Percentiles rank a stretch among this genome's conserved stretches.
These are phyloP conservation scores for Tyrannus savana DNA, from an alignment of 2,113 vertebrate species.

Conservation along the genomic window DNA sequence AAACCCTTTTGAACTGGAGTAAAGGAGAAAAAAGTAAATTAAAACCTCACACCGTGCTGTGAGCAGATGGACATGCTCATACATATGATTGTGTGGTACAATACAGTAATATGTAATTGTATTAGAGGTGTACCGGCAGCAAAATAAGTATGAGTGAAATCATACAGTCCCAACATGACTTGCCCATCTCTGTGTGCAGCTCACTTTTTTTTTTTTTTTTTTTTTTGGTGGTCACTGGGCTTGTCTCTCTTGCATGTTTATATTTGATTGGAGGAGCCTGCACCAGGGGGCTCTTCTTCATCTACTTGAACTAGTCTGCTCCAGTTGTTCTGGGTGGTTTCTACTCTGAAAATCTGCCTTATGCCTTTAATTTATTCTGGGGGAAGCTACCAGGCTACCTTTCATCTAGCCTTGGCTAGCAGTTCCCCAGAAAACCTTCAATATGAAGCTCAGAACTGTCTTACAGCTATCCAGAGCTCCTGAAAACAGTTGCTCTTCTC, in stretches of 20 bases:
- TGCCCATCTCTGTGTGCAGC: background rate
- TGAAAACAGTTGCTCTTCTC: background rate
- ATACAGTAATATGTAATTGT: background rate
- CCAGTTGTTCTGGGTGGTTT: background rate
- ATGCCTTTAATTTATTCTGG: background rate
- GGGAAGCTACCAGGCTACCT: background rate
- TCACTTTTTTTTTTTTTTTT: background rate
- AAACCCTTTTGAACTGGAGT: background rate
- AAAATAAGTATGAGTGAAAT: background rate
- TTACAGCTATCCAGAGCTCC: background rate
- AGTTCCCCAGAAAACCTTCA: background rate
- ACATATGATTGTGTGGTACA: background rate
- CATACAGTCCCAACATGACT: fast-evolving
- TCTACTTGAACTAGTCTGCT: background rate
- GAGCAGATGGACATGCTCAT: background rate
- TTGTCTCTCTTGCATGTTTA: background rate
- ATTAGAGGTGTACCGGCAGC: background rate
- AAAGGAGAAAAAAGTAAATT: background rate
- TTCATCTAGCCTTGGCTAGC: background rate
- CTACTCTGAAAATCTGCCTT: background rate
- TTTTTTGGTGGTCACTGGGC: background rate
- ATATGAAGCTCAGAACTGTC: background rate
- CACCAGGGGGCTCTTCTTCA: background rate
- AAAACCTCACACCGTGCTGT: fast-evolving
- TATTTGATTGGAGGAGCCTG: background rate